Evolutionary conservation across 2,797 vertebrate genomes (phyloP), one percentile per base, ranked within the genome.

Genomic region (Gymnopithys bicolor): DNA sequence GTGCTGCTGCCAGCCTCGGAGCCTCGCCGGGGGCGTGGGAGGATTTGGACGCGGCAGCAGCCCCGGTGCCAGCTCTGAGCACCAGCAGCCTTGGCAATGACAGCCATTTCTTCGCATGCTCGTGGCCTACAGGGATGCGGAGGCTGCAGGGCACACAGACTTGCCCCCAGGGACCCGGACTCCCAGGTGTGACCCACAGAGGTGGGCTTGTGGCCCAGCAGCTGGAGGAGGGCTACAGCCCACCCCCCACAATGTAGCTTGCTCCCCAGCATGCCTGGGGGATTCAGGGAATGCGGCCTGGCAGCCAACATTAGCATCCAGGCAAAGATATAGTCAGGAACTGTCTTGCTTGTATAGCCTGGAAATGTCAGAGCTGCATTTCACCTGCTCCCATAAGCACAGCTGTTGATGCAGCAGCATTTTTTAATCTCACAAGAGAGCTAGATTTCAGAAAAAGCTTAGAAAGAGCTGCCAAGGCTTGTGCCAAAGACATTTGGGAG

Each of bases 381-480:
- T 91, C 86, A 84, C 77, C 88, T 84, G 81, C 92, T 89, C 68
- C 55, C 0, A 0, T 55, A 41, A 84, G 60, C 33, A 27, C 33
- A 70, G 84, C 75, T 79, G 22, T 58, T 64, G 84, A 64, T 2
- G 12, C 67, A 76, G 74, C 71, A 74, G 82, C 66, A 21, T 53
- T 84, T 89, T 89, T 87, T 64, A 90, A 71, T 95, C 64, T 78
- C 15, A 1, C 56, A 43, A 74, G 75, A 37, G 52, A 70, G 75
- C 81, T 60, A 74, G 64, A 70, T 87, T 95, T 90, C 78, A 93
- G 84, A 60, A 87, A 87, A 93, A 92, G 68, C 86, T 92, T 90
- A 59, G 88, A 85, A 90, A 85, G 75, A 90, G 52, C 68, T 92
- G 81, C 49, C 10, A 58, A 88, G 33, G 9, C 46, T 95, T 43